phyloP scores from a whole-genome alignment of 2,888 invertebrate species.

The Cantharis flavilabris region DNA sequence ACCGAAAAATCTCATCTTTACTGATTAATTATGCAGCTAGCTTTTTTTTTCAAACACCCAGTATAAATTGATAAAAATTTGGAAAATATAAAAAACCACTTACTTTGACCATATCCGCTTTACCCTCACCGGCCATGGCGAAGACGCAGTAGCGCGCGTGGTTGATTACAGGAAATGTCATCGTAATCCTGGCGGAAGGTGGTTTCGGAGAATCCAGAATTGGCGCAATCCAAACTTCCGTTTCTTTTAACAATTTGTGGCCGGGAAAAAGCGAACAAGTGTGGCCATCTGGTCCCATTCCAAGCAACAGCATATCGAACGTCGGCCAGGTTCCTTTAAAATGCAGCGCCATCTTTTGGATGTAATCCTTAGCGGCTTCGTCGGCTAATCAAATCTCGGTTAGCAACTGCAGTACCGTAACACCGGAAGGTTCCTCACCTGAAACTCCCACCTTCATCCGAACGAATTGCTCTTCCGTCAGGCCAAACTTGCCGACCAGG shows the following conservation, averaged over 20 bases:
- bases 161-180: conserved; percentile 90
- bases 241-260: conserved; percentile 69
- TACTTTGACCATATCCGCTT: conserved; percentile 87
- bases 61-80: no score
- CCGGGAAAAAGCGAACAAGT: conserved; percentile 96
- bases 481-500: conserved; percentile 66
- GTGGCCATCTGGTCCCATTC: conserved; percentile 98
- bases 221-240: conserved; percentile 72
- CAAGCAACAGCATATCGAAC: conserved; percentile 89
- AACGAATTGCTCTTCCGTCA: conserved; percentile 76
- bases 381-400: conserved; percentile 5
- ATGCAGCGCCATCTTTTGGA: conserved; percentile 64
- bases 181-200: conserved; percentile 86
- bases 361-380: conserved; percentile 74
- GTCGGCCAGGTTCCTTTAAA: conserved; percentile 67
- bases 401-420: not conserved
- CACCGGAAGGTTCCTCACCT: conserved; percentile 57
- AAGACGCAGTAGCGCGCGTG: conserved; percentile 83
- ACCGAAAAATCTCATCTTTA: no score
- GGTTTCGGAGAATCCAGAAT: conserved; percentile 96
- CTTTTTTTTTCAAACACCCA: no score
- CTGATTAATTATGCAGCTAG: no score
- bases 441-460: conserved; percentile 74
- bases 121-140: conserved; percentile 82
- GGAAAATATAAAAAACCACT: no score